Conservation (phyloP, 2,888 invertebrate genomes). For the Dryadula phaetusa region DNA sequence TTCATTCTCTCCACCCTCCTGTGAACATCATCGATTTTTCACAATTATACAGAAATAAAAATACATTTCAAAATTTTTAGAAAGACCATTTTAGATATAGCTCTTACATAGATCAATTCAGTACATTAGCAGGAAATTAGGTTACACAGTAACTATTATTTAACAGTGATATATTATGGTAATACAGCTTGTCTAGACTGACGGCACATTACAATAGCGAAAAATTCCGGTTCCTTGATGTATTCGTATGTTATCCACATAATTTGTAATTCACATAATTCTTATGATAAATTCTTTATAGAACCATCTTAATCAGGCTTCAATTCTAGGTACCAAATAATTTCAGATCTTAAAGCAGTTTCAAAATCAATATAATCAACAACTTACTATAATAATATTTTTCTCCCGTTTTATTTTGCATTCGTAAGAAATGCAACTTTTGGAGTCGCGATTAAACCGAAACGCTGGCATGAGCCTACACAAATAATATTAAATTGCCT, state of each 20-base stretch:
- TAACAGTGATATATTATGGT: conserved; percentile 32
- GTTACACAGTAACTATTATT: not conserved
- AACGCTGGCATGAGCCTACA: conserved; percentile 72
- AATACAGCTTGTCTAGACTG: conserved; percentile 36
- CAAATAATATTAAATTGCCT: conserved; percentile 82
- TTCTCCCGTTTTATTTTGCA: not conserved
- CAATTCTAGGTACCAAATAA: too few relatives aligned
- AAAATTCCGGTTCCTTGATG: not conserved
- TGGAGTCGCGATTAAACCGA: conserved; percentile 64
- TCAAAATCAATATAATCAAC: too few relatives aligned
- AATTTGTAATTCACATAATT: not conserved
- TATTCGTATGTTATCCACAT: not conserved
- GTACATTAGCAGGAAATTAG: conserved; percentile 1
- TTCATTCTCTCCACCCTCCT: conserved; percentile 56
- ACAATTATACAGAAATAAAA: not conserved
- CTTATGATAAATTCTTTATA: not conserved
- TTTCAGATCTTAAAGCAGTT: too few relatives aligned
- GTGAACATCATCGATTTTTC: conserved; percentile 42
- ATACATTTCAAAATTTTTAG: not conserved
- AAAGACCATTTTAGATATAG: not conserved
- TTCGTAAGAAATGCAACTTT: not conserved
- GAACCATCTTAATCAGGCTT: too few relatives aligned
- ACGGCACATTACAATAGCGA: conserved; percentile 20
- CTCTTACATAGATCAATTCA: not conserved
- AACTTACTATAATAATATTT: too few relatives aligned